phyloP scores from a whole-genome alignment of 64 coral and sea anemone species.

The Trachythela sp. region DNA sequence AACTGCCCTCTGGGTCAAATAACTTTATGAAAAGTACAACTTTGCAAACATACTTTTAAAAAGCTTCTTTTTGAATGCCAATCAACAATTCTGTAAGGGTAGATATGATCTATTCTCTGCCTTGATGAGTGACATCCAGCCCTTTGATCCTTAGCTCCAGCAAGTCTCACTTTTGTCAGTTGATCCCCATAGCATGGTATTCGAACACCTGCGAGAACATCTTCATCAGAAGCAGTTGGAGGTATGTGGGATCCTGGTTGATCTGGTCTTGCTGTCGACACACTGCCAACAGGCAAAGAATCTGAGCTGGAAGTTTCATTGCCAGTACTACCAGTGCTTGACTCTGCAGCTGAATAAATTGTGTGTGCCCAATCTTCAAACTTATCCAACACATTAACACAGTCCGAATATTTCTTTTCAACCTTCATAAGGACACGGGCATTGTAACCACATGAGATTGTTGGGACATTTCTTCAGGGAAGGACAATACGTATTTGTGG shows the following conservation, averaged over 20 bases:
- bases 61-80: constrained; percentile 55
- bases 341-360: constrained; percentile 36
- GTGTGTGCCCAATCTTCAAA: constrained; percentile 29
- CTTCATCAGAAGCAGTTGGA: background rate
- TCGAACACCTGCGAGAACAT: constrained; percentile 33
- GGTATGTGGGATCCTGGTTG: constrained; percentile 48
- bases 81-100: constrained; percentile 35
- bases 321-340: too few species aligned
- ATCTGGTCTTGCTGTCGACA: constrained; percentile 41
- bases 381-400: constrained; percentile 40
- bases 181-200: constrained; percentile 47
- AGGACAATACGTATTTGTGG: background rate
- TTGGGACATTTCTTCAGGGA: constrained; percentile 20
- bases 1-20: too few species aligned
- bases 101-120: constrained; percentile 51
- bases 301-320: too few species aligned
- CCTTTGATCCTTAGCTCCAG: constrained; percentile 46
- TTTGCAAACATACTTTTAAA: constrained; percentile 42
- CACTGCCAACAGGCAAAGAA: background rate
- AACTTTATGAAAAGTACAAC: background rate
- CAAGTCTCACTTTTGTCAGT: constrained; percentile 40
- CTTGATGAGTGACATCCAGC: constrained; percentile 30
- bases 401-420: constrained; percentile 53
- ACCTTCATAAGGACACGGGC: constrained; percentile 43
- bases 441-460: constrained; percentile 26